Percentiles rank a stretch among this genome's conserved stretches.
Conservation (phyloP, 1,140 invertebrate genomes). For the Meloidogyne hapla region DNA sequence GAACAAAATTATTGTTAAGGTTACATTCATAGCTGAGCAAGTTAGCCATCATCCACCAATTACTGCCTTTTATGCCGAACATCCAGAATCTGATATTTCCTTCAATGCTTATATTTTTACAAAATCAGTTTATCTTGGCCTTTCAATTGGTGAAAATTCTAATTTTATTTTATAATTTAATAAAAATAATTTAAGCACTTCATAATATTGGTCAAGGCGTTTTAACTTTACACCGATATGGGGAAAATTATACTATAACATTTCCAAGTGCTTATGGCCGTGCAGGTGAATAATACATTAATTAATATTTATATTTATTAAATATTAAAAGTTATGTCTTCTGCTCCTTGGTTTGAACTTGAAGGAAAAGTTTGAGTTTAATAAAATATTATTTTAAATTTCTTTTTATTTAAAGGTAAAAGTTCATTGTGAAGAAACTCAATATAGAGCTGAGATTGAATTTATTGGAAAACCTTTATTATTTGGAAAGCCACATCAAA, state of each 20-base stretch:
- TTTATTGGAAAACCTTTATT: slow-evolving; percentile 69
- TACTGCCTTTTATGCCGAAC: slow-evolving; percentile 69
- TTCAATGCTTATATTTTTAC: slow-evolving; percentile 69
- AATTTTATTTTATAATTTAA: slow-evolving; percentile 21
- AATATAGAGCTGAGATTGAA: slow-evolving; percentile 67
- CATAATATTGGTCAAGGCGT: slow-evolving; percentile 68
- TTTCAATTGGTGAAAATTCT: slow-evolving; percentile 65
- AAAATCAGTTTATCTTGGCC: slow-evolving; percentile 68
- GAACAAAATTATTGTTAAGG: slow-evolving; percentile 11
- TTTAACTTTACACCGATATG: slow-evolving; percentile 66
- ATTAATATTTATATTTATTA: no score
- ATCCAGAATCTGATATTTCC: slow-evolving; percentile 65
- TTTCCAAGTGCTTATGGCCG: slow-evolving; percentile 62
- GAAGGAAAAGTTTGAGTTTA: slow-evolving; percentile 65
- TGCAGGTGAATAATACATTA: no score
- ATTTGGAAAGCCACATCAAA: slow-evolving; percentile 67
- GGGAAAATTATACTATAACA: slow-evolving; percentile 67
- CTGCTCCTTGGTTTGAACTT: slow-evolving; percentile 68
- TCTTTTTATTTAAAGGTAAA: slow-evolving; percentile 39
- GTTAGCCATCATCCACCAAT: slow-evolving; percentile 96
- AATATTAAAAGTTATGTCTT: no score
- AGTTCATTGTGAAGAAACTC: slow-evolving; percentile 66
- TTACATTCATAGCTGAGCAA: slow-evolving; percentile 87
- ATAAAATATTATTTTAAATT: no score
- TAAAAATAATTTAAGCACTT: slow-evolving; percentile 57